A percentile compares a stretch with the other conserved stretches of the same genome.
These are phyloP conservation scores for Oncorhynchus tshawytscha DNA, from an alignment of 2,113 vertebrate species.

Conservation along the genomic window DNA sequence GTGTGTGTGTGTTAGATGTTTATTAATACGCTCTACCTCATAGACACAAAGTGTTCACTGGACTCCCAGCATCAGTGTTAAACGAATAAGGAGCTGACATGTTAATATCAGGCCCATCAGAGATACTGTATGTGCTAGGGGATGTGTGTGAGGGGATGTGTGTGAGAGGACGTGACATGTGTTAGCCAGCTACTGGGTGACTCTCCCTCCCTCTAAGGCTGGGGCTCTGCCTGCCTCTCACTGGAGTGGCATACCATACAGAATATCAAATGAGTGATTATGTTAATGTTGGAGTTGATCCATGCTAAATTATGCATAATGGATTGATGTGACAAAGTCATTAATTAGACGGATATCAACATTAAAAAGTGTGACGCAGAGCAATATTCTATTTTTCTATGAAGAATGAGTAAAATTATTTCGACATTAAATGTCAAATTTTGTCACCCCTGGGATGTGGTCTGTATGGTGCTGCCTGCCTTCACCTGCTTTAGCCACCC, in stretches of 20 bases:
- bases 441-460: neutral
- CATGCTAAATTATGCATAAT: conserved; percentile 84
- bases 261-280: conserved; percentile 80
- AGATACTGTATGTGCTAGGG: conserved; percentile 15
- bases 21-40: conserved; percentile 62
- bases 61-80: conserved; percentile 70
- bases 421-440: neutral
- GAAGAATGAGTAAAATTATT: neutral
- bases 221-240: conserved; percentile 60
- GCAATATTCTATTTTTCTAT: conserved; percentile 49
- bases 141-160: conserved; percentile 42
- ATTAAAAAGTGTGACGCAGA: conserved; percentile 73
- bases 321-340: conserved; percentile 82
- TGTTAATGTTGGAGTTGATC: conserved; percentile 80
- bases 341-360: conserved; percentile 80
- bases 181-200: conserved; percentile 65
- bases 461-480: neutral
- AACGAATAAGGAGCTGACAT: conserved; percentile 70
- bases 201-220: conserved; percentile 62
- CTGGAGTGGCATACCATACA: conserved; percentile 70
- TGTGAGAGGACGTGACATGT: conserved; percentile 37
- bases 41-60: conserved; percentile 63
- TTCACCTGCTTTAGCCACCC: conserved; percentile 28
- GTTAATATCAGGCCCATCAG: conserved; percentile 64
- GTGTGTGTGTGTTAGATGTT: conserved; percentile 43